These are phyloP conservation scores for Eidolon helvum DNA, from an alignment of 2,113 vertebrate species.

Conservation along the genomic window DNA sequence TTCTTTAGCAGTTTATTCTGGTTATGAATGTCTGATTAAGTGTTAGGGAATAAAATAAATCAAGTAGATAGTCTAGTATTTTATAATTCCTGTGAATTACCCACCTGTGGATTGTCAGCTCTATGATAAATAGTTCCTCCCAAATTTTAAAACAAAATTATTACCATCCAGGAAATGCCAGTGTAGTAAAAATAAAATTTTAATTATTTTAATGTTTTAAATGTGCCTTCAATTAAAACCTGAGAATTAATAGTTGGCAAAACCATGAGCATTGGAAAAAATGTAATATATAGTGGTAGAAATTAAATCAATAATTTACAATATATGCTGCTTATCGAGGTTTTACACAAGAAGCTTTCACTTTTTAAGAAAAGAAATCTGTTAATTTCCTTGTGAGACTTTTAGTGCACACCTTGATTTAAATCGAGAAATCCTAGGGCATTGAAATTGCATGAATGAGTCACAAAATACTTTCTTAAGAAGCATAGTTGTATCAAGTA, in stretches of 20 bases:
- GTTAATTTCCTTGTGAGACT: not conserved
- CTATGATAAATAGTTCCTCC: slow-evolving; percentile 63
- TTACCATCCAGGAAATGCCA: slow-evolving; percentile 56
- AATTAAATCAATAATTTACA: slow-evolving; percentile 49
- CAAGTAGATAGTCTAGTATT: slow-evolving; percentile 37
- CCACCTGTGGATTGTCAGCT: slow-evolving; percentile 47
- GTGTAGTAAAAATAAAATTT: slow-evolving; percentile 61
- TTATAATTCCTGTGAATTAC: slow-evolving; percentile 49
- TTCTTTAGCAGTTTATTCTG: slow-evolving; percentile 46
- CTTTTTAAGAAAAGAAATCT: not conserved
- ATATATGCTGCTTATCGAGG: not conserved
- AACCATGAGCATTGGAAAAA: not conserved
- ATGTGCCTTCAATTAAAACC: slow-evolving; percentile 49
- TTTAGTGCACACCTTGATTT: not conserved
- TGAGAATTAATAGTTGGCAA: slow-evolving; percentile 47
- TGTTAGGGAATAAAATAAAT: slow-evolving; percentile 62
- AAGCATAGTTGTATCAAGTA: not conserved
- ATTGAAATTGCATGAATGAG: not conserved
- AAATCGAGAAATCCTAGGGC: not conserved
- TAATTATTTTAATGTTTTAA: slow-evolving; percentile 69
- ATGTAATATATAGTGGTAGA: not conserved
- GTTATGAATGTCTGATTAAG: slow-evolving; percentile 56
- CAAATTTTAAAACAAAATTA: slow-evolving; percentile 59
- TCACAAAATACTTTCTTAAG: not conserved
- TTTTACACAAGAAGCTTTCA: not conserved